Conservation (phyloP, 2,797 vertebrate genomes). For the Acanthis flammea region DNA sequence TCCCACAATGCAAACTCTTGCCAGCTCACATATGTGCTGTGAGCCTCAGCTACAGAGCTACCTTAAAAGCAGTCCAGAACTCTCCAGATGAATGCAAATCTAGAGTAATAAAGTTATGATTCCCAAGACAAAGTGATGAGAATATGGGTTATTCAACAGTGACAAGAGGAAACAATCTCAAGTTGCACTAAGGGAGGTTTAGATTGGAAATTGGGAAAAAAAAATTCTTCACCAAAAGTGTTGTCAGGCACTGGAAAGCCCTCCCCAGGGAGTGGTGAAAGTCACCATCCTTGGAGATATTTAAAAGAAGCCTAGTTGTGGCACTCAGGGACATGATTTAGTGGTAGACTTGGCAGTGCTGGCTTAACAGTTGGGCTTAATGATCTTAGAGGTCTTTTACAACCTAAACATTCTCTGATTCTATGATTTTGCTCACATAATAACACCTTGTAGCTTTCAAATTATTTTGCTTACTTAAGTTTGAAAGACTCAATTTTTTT, state of each 20-base stretch:
- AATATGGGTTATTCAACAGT: background rate
- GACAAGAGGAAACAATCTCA: background rate
- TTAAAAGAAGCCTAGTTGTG: background rate
- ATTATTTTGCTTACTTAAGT: background rate
- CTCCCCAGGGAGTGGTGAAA: background rate
- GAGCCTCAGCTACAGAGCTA: background rate
- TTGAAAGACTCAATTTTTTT: background rate
- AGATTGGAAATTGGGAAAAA: background rate
- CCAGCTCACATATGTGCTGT: background rate
- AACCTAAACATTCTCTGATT: background rate
- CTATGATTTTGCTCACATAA: background rate
- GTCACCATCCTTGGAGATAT: too few species aligned
- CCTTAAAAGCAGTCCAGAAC: background rate
- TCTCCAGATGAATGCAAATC: background rate
- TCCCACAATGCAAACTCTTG: background rate
- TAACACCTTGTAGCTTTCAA: background rate
- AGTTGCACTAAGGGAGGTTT: background rate
- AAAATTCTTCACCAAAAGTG: fast-evolving
- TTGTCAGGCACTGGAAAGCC: background rate
- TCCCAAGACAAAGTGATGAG: background rate
- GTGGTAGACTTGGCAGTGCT: background rate
- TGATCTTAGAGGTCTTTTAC: background rate
- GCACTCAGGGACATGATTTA: background rate
- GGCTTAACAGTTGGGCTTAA: background rate
- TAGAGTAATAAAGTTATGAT: background rate